Evolutionary conservation across 1,140 invertebrate species (phyloP), one percentile per base, ranked within the genome.

Genomic region (Agraylea sexmaculata): DNA sequence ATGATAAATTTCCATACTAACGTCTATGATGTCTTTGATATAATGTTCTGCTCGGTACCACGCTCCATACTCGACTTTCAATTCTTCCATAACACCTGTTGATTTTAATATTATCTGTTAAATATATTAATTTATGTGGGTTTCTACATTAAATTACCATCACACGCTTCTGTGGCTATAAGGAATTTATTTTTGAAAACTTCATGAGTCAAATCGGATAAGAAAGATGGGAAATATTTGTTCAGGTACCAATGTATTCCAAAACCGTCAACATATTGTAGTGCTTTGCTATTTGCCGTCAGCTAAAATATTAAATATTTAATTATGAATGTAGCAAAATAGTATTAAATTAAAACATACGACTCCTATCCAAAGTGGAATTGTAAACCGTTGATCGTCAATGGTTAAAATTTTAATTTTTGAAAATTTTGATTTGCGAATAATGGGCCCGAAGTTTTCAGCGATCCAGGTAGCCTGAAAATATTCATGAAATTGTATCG

Each of bases 191-290:
- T 62, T 1, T 82, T 79, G 55, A 73, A 72, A n/a, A 59, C 47
- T 4, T 63, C 37, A 54, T 77, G 74, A 10, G 67, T 70, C 18
- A 52, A 30, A 32, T 70, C 61, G 1, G 88, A 51, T 0, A 71
- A 42, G 12, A 43, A 45, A 0, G 70, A 48, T 2, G 70, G 59
- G 16, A 70, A 53, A 1, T 73, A 12, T 1, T 51, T 51, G 59
- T 89, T 80, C 29, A 53, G 68, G 53, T 80, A 92, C 80, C 80
- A 92, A 57, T 92, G 88, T 2, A 88, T 69, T 1, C 67, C 86
- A 3, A 89, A 65, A n/a, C 86, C 87, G 53, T 79, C 73, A n/a
- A 88, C 64, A 56, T 82, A 90, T n/a, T 77, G 53, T 18, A 70
- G 52, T 0, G 74, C 70, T 32, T 65, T 51, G 1, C 60, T 55